phyloP scores from a whole-genome alignment of 2,113 vertebrate genomes.

The Anolis sagrei region DNA sequence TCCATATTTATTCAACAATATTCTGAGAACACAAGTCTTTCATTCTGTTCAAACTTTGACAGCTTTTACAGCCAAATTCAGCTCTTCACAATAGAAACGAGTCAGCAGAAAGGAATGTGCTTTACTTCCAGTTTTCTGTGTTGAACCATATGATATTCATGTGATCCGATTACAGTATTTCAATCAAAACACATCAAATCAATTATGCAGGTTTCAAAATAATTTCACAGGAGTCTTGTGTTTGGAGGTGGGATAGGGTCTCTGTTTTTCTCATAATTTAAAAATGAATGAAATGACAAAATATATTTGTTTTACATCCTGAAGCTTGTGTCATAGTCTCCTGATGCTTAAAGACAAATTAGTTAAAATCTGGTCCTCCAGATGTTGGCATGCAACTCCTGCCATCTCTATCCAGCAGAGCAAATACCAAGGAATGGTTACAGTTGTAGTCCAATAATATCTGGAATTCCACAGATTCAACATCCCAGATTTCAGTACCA shows the following conservation, averaged over 20 bases:
- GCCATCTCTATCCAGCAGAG: not conserved
- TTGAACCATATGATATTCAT: not conserved
- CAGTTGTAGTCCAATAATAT: not conserved
- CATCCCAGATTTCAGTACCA: not conserved
- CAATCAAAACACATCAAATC: not conserved
- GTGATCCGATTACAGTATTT: not conserved
- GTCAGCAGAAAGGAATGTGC: slow-evolving; percentile 3
- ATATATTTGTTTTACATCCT: not conserved
- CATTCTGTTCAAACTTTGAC: not conserved
- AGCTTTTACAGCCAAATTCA: not conserved
- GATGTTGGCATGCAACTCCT: not conserved
- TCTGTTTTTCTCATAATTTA: not conserved
- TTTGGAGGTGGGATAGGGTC: not conserved
- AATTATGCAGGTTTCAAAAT: not conserved
- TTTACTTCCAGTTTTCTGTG: not conserved
- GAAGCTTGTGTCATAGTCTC: not conserved
- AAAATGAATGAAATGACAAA: not conserved
- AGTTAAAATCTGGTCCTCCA: too few species aligned
- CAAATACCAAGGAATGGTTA: not conserved
- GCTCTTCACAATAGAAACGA: not conserved
- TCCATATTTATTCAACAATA: not conserved
- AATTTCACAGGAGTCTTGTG: not conserved
- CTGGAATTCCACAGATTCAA: not conserved
- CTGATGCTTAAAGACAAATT: not conserved
- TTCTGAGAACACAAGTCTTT: not conserved